These are phyloP conservation scores for Anadara kagoshimensis DNA, from an alignment of 1,140 invertebrate genomes.

Conservation along the genomic window DNA sequence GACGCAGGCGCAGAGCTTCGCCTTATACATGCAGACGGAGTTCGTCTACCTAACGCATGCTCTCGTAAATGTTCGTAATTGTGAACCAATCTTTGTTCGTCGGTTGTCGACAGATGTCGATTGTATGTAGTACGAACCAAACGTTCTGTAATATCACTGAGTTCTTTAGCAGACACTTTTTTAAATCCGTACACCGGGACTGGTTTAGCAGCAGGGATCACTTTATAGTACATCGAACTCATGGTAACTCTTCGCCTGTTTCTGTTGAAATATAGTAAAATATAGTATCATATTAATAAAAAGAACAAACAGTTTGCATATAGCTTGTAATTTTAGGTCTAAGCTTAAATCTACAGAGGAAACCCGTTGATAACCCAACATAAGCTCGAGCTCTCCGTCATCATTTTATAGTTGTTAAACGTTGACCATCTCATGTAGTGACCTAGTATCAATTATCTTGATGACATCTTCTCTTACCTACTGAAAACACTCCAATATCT, in stretches of 20 bases:
- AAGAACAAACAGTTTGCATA: too few species aligned
- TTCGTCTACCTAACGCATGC: conserved; percentile 33
- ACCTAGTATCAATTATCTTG: too few species aligned
- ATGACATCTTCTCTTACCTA: too few species aligned
- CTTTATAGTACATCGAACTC: conserved; percentile 39
- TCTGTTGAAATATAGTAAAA: too few species aligned
- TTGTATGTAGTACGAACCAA: conserved; percentile 44
- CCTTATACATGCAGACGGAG: conserved; percentile 31
- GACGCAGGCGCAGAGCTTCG: conserved; percentile 2
- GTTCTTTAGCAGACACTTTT: conserved; percentile 32
- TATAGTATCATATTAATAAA: too few species aligned
- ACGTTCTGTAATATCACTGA: conserved; percentile 46
- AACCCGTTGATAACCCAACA: too few species aligned
- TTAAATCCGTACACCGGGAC: conserved; percentile 21
- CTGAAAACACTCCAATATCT: too few species aligned
- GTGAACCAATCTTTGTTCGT: conserved; percentile 39
- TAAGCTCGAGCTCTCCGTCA: too few species aligned
- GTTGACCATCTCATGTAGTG: too few species aligned
- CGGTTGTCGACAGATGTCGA: conserved; percentile 32
- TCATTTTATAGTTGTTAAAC: too few species aligned
- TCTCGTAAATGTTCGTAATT: conserved; percentile 47
- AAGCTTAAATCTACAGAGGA: too few species aligned
- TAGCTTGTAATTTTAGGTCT: too few species aligned
- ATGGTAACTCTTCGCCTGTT: neutral
- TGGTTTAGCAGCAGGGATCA: neutral